Base-by-base conservation (phyloP, 2,888 invertebrate genomes). In the Hesperia comma region DNA sequence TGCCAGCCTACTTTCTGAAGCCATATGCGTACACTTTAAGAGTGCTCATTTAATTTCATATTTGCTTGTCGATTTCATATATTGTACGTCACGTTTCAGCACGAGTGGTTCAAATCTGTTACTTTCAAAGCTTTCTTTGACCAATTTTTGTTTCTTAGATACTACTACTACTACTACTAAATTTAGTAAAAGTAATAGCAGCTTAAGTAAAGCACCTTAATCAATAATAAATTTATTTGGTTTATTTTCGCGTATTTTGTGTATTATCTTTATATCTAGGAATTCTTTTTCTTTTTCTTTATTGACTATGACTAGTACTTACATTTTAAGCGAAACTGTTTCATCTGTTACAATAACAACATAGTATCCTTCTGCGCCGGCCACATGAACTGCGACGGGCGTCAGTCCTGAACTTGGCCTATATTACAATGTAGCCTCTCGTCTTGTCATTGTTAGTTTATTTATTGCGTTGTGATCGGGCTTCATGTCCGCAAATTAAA, bases 401-500 rank as follows among this genome's bases (percentile, higher is more conserved):
- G 12, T 51, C 10, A 14, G 21, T 51, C 21, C 21, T 51, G 51
- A 51, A 51, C 51, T 51, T 51, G 51, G 51, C 51, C 51, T 21
- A 51, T 14, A 21, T 51, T 14, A 12, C 43, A 51, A 12, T 14
- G 21, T 10, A 49, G 49, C 14, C 14, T 12, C 3, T 21, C 3
- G 51, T 51, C 26, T 26, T n/a, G 12, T 51, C 19, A 51, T 21
- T 51, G 19, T 14, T 51, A 21, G 8, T 51, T 21, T 51, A 51
- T 21, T 51, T 51, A 51, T 51, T 21, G 14, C 51, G 51, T 14
- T 12, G 51, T 51, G 21, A 21, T 51, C 51, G 12, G 51, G 26
- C 46, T 54, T 32, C 32, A 55, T 46, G 43, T 17, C 43, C 19
- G 70, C 70, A 72, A 77, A 79, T 78, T 75, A 68, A 73, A 73